Base-by-base conservation (phyloP, 2,113 vertebrate genomes). In the Apeltes quadracus region DNA sequence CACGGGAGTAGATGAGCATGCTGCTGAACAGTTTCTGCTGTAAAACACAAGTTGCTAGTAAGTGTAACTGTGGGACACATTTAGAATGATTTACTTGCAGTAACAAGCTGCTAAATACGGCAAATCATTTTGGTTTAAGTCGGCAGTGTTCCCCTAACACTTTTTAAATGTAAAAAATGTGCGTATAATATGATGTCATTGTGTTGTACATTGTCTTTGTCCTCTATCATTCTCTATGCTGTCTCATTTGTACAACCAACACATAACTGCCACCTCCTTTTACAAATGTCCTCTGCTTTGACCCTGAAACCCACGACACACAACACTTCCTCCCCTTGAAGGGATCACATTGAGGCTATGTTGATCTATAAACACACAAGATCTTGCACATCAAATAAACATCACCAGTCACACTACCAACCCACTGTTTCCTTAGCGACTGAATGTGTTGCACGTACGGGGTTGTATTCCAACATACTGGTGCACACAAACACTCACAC, bases 1-100 rank as follows among this genome's bases (percentile, higher is more conserved):
- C 32, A 14, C 64, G 61, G 53, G 39, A 72, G 41, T 15, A 69
- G 16, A 39, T 53, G 16, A 18, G 46, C 46, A 58, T 34, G 11
- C 23, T 61, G 44, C 56, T 36, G 7, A 27, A 16, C 34, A 14
- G 23, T 36, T 61, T 61, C 14, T 36, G 63, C 48, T 48, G 15
- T 39, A 25, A 2, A 48, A 69, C 14, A 12, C n/a, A 27, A 13
- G 5, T 50, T 7, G 12, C 5, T 16, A 12, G 22, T 11, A 29
- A 27, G 14, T 16, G 39, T 38, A 32, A 20, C 1, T 15, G 1
- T 43, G 25, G 8, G 29, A 12, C 15, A 48, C 29, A 63, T 64
- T 46, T 22, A 13, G n/a, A 36, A 36, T 54, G 11, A 32, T 54
- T 44, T 18, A 43, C 14, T 6, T 16, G 15, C 41, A 16, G 41